Conservation (phyloP, 2,113 vertebrate species). For the Dicaeum eximium region DNA sequence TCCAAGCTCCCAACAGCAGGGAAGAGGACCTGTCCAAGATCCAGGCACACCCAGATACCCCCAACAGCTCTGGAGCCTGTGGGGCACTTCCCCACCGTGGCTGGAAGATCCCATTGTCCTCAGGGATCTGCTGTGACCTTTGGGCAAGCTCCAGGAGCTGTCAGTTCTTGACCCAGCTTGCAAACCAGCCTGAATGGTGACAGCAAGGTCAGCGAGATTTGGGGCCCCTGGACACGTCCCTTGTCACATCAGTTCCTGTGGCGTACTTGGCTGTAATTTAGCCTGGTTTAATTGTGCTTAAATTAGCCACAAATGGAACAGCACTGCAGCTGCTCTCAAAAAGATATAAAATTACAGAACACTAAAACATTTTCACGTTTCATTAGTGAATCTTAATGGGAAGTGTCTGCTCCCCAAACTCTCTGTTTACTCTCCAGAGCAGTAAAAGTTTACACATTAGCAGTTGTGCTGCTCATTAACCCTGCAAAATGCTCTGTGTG, state of each 20-base stretch:
- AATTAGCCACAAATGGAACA: constrained; percentile 41
- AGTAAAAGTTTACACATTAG: neutral
- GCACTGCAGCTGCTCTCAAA: constrained; percentile 11
- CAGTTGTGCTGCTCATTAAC: neutral
- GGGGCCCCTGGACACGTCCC: neutral
- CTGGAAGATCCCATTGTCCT: rapidly evolving
- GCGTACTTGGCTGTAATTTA: neutral
- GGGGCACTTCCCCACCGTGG: rapidly evolving
- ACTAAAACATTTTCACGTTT: constrained; percentile 57
- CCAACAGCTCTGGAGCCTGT: rapidly evolving
- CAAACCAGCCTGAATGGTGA: rapidly evolving
- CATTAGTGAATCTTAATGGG: constrained; percentile 47
- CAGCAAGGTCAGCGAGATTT: neutral
- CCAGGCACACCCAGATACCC: neutral
- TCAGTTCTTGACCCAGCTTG: neutral
- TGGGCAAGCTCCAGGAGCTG: rapidly evolving
- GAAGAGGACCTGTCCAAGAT: neutral
- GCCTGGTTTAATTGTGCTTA: constrained; percentile 39
- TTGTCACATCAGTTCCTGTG: neutral
- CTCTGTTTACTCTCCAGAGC: neutral
- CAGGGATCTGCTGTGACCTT: neutral
- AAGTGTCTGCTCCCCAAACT: constrained; percentile 38
- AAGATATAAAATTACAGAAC: constrained; percentile 10
- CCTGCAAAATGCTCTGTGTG: rapidly evolving
- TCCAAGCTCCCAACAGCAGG: neutral